Conservation (phyloP, 2,113 vertebrate genomes). For the Talpa occidentalis region DNA sequence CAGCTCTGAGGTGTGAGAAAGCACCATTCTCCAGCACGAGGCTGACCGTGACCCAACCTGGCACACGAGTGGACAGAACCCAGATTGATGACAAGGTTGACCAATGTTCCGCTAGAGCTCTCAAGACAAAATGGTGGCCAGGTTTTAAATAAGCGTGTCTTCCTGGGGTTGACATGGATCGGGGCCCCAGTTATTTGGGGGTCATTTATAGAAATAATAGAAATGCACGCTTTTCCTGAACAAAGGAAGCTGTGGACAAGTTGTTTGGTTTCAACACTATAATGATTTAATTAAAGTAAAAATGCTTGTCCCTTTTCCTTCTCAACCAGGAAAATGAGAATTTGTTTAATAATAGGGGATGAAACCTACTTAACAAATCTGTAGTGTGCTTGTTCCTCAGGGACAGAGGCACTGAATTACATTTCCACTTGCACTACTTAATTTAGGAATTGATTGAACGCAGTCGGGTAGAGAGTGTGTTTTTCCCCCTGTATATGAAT, state of each 20-base stretch:
- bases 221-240: neutral
- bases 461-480: slow-evolving; percentile 64
- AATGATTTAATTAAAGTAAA: slow-evolving; percentile 11
- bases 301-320: neutral
- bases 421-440: slow-evolving; percentile 47
- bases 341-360: slow-evolving; percentile 23
- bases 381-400: neutral
- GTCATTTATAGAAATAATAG: neutral
- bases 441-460: slow-evolving; percentile 73
- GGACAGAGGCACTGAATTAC: slow-evolving; percentile 23
- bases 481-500: neutral
- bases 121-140: neutral
- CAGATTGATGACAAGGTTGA: neutral
- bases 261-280: neutral
- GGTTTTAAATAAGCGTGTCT: neutral
- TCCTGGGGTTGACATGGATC: neutral
- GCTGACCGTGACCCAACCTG: neutral
- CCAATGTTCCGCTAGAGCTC: neutral
- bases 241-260: neutral
- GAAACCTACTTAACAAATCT: neutral
- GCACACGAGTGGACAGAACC: neutral
- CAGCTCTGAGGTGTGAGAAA: neutral
- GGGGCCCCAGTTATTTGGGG: too few species aligned
- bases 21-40: neutral
- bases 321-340: neutral